These are phyloP conservation scores for Coracias cyanogaster DNA, from an alignment of 2,797 vertebrate genomes.

Conservation along the genomic window DNA sequence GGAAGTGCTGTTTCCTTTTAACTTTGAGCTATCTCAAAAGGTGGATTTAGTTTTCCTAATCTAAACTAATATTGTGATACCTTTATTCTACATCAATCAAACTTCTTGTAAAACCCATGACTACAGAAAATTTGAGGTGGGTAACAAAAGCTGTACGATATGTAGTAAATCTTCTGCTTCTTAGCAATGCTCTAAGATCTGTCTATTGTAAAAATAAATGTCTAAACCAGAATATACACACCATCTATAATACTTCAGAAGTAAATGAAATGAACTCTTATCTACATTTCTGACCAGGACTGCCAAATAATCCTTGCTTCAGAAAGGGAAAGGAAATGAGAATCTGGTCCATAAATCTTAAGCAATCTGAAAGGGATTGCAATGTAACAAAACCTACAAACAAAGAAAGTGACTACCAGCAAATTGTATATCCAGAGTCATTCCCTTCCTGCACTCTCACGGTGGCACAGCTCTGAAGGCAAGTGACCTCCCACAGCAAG, in stretches of 20 bases:
- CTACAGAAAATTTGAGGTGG: neutral
- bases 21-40: neutral
- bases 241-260: neutral
- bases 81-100: conserved; percentile 34
- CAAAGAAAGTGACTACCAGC: neutral
- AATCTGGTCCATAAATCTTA: neutral
- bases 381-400: neutral
- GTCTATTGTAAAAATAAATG: neutral
- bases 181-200: neutral
- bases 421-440: neutral
- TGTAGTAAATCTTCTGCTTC: conserved; percentile 27
- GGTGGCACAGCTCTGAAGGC: neutral
- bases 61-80: conserved; percentile 12
- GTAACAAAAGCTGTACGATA: conserved; percentile 9
- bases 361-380: neutral
- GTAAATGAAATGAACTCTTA: neutral
- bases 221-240: neutral
- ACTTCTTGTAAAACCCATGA: neutral
- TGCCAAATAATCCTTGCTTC: conserved; percentile 7
- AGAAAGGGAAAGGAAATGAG: conserved; percentile 15
- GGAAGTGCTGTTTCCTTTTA: neutral
- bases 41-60: conserved; percentile 20
- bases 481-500: neutral
- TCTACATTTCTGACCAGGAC: conserved; percentile 22
- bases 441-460: neutral